Conservation (phyloP, 2,888 invertebrate species). For the Osmoderma eremita region DNA sequence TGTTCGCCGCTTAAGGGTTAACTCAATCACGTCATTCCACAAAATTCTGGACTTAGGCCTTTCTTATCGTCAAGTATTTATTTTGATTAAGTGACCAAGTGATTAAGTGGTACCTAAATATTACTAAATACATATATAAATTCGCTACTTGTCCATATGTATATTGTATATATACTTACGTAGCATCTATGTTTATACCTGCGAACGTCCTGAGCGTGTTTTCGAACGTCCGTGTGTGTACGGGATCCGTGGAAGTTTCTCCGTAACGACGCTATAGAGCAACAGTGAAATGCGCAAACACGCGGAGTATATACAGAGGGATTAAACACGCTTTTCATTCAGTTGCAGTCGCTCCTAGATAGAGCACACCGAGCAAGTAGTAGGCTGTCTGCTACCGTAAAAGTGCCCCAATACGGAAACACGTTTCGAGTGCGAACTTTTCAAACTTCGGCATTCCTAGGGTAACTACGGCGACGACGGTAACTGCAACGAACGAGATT, state of each 20-base stretch:
- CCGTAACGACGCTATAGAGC: slow-evolving; percentile 29
- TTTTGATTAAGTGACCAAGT: too few species aligned
- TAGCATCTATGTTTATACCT: too few species aligned
- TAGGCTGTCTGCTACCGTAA: slow-evolving; percentile 42
- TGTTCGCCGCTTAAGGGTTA: too few species aligned
- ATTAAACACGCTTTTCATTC: slow-evolving; percentile 50
- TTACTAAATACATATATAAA: too few species aligned
- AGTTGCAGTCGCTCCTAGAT: slow-evolving; percentile 44
- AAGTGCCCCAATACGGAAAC: slow-evolving; percentile 31
- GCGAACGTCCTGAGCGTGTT: slow-evolving; percentile 12
- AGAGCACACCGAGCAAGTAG: slow-evolving; percentile 43
- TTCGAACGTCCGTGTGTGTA: slow-evolving; percentile 6
- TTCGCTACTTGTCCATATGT: too few species aligned
- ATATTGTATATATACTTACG: too few species aligned
- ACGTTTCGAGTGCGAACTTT: slow-evolving; percentile 47
- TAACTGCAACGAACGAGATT: slow-evolving; percentile 8
- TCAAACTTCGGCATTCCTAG: slow-evolving; percentile 34
- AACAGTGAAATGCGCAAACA: slow-evolving; percentile 37
- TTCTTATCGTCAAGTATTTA: too few species aligned
- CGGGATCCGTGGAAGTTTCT: slow-evolving; percentile 13
- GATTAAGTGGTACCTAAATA: too few species aligned
- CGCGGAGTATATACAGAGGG: slow-evolving; percentile 48
- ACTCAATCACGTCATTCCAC: too few species aligned
- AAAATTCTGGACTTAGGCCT: too few species aligned
- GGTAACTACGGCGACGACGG: slow-evolving; percentile 11